Base-by-base conservation (phyloP, 2,888 invertebrate species). In the Dysmachus trigonus region DNA sequence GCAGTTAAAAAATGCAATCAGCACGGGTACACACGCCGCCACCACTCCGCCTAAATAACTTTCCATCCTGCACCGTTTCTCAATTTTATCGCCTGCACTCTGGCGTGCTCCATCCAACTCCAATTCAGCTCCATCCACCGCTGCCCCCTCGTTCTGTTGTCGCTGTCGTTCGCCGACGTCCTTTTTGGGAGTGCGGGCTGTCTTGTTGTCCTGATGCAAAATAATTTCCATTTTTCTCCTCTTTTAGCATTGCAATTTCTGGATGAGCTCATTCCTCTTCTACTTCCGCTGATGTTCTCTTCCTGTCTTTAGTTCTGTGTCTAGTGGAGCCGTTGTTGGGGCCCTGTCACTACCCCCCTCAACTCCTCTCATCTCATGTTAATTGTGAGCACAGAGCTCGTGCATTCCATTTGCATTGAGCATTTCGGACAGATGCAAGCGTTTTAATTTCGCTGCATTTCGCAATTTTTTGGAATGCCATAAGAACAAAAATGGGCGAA, bases 1-100 rank as follows among this genome's bases (percentile, higher is more conserved):
- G 27, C 35, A 38, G 35, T 77, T 85, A 73, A 77, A 85, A 85
- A 85, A 84, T 84, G 84, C 84, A 74, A 84, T 84, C 84, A 84
- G 73, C 73, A 83, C 41, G 35, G 35, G 27, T 47, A 31, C 62
- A 62, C 27, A 33, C 22, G 30, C 33, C 22, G 13, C 30, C 22
- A 8, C 30, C 22, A 8, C 35, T 53, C 35, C n/a, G 27, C 27
- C 38, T 27, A 79, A 79, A 79, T 79, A 79, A 79, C 51, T 79
- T 47, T 79, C 47, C 47, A 35, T 33, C 33, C 62, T 18, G 27
- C 2, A 4, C 62, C 3, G 62, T 62, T 62, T 62, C 27, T 62
- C 62, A 62, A 62, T 62, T 62, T 62, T 62, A 62, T 27, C 62
- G 62, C 22, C 62, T 62, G 62, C 22, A 1, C 62, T 27, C 62